phyloP scores from a whole-genome alignment of 2,888 invertebrate species.

The Protodeltote pygarga region DNA sequence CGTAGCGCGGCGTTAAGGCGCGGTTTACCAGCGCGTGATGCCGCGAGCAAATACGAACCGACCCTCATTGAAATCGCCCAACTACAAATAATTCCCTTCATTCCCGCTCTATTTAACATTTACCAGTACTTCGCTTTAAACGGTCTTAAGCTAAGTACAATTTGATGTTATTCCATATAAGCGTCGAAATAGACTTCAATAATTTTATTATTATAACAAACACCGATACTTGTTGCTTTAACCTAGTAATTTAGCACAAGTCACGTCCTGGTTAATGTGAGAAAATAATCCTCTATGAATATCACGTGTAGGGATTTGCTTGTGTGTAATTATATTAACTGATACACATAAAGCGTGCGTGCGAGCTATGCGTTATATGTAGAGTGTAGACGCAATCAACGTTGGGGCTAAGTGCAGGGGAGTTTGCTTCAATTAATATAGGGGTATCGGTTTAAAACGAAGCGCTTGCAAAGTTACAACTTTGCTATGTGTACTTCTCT shows the following conservation, averaged over 20 bases:
- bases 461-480: slow-evolving; percentile 28
- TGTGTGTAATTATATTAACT: slow-evolving; percentile 37
- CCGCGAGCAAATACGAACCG: slow-evolving; percentile 66
- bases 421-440: slow-evolving; percentile 65
- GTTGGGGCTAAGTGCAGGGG: slow-evolving; percentile 54
- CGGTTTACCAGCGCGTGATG: slow-evolving; percentile 66
- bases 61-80: slow-evolving; percentile 60
- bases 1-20: slow-evolving; percentile 53
- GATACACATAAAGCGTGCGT: slow-evolving; percentile 11
- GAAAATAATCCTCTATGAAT: slow-evolving; percentile 58
- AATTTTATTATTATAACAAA: slow-evolving; percentile 39
- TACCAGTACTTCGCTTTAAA: slow-evolving; percentile 47
- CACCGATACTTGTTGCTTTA: slow-evolving; percentile 41
- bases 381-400: slow-evolving; percentile 60
- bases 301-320: slow-evolving; percentile 45
- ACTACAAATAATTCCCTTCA: slow-evolving; percentile 66
- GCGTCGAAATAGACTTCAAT: slow-evolving; percentile 23
- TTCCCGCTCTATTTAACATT: slow-evolving; percentile 65
- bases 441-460: slow-evolving; percentile 47
- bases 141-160: slow-evolving; percentile 32
- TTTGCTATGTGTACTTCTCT: too few relatives aligned
- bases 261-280: slow-evolving; percentile 57
- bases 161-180: slow-evolving; percentile 44
- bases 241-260: slow-evolving; percentile 45
- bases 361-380: slow-evolving; percentile 23